phyloP scores from a whole-genome alignment of 2,113 vertebrate genomes.

The Fukomys damarensis region DNA sequence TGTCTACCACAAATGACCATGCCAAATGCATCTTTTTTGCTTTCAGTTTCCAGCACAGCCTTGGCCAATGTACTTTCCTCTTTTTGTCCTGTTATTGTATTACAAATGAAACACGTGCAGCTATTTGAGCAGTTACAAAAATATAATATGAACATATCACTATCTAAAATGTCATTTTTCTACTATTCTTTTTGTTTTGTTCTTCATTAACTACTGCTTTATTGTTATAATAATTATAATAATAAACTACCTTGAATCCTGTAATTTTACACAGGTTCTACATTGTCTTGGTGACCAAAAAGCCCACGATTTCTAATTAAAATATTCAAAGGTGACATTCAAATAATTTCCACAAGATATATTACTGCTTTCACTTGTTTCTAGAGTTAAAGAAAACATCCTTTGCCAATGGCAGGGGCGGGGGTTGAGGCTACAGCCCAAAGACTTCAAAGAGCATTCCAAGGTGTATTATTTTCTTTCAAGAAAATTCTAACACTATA shows the following conservation, averaged over 20 bases:
- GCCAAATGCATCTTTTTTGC: constrained; percentile 22
- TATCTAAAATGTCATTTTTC: constrained; percentile 67
- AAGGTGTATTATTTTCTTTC: constrained; percentile 78
- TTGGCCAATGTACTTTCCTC: neutral
- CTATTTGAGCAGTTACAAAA: constrained; percentile 11
- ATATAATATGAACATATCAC: constrained; percentile 42
- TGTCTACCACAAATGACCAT: neutral
- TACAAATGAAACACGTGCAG: constrained; percentile 50
- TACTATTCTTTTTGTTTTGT: neutral
- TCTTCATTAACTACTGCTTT: constrained; percentile 74
- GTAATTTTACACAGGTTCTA: constrained; percentile 37
- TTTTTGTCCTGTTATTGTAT: constrained; percentile 25
- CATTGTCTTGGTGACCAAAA: neutral
- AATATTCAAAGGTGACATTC: constrained; percentile 72
- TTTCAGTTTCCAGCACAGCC: neutral
- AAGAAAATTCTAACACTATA: constrained; percentile 79
- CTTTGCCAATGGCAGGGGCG: neutral
- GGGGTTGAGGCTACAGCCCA: neutral
- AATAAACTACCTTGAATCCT: neutral
- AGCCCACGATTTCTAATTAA: constrained; percentile 65
- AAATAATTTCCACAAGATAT: constrained; percentile 39
- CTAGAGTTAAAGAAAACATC: constrained; percentile 37
- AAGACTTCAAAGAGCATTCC: constrained; percentile 59
- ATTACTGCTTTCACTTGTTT: constrained; percentile 45
- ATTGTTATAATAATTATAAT: constrained; percentile 41